Evolutionary conservation across 37 sponge, comb jelly and placozoan genomes (phyloP).

Genomic region (Hexactinellida sp.): DNA sequence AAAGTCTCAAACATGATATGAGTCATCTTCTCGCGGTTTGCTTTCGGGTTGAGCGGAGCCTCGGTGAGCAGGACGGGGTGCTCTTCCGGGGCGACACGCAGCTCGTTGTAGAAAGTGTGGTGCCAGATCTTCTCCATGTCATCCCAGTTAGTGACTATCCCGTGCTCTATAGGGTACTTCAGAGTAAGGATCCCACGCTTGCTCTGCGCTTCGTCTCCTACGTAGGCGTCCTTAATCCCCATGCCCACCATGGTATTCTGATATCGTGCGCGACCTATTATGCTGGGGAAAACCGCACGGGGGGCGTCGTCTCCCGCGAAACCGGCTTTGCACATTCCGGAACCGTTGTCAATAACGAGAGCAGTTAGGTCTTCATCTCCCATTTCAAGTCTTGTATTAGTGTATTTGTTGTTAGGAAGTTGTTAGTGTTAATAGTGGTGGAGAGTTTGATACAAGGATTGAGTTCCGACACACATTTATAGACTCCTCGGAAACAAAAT

Average conservation of each 20-base stretch:
- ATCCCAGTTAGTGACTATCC: conserved; percentile 29
- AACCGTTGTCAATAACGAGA: conserved; percentile 27
- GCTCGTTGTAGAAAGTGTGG: conserved; percentile 37
- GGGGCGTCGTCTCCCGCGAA: conserved; percentile 16
- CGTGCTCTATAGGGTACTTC: conserved; percentile 23
- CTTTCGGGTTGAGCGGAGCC: conserved; percentile 24
- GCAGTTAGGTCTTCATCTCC: background rate
- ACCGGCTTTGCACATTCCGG: conserved; percentile 20
- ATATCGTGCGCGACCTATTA: conserved; percentile 14
- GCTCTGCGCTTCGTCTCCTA: conserved; percentile 28
- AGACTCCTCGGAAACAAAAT: background rate
- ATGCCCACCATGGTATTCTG: background rate
- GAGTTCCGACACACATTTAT: background rate
- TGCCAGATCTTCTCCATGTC: conserved; percentile 39
- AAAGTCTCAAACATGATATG: conserved; percentile 51
- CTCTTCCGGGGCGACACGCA: conserved; percentile 20
- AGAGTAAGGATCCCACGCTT: conserved; percentile 24
- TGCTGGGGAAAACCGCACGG: conserved; percentile 19
- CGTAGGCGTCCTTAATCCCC: background rate
- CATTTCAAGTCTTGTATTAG: background rate
- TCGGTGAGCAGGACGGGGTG: conserved; percentile 29
- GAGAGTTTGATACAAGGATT: background rate
- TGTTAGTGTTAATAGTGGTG: background rate
- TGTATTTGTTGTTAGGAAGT: background rate
- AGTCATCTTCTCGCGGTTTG: conserved; percentile 50